Base-by-base conservation (phyloP, 2,113 vertebrate genomes). In the Cranoglanis bouderius region DNA sequence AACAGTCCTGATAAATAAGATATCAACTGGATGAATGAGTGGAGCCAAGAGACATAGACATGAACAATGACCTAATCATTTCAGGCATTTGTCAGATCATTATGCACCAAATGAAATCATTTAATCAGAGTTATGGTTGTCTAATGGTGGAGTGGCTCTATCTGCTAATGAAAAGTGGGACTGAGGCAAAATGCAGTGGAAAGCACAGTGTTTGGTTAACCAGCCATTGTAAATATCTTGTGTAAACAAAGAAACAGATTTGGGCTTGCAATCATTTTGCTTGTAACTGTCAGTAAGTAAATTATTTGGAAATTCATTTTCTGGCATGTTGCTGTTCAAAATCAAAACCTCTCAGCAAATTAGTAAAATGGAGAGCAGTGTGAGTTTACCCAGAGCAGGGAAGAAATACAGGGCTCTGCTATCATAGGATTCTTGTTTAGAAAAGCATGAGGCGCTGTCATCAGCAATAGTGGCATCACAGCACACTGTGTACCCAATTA, bases 1-100 rank as follows among this genome's bases (percentile, higher is more conserved):
- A 92, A 90, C 88, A 82, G 74, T 82, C 85, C 90, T 90, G 92
- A 87, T 94, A 91, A 94, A 94, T 92, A 90, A 89, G 75, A 92
- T 89, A 90, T 89, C 90, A 87, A 55, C 77, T 59, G 51, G 29
- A 75, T 84, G 87, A 85, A 77, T 72, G 75, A 74, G 46, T 75
- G 51, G 35, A 70, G 78, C 74, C 63, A 57, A 81, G 49, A 85
- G 38, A 81, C 40, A 61, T 0, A 86, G 85, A 65, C 46, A 83
- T 87, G 81, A 70, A 77, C 46, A 63, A 38, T 67, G 7, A 14
- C n/a, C 24, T 21, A 65, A 81, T 90, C 70, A 87, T 81, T 87
- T 90, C 81, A 77, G 29, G 46, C 85, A 83, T 85, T 80, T 83
- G 81, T 43, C 55, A 74, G 70, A 75, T 61, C 80, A 87, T 87